These are phyloP conservation scores for Euglossa dilemma DNA, from an alignment of 1,140 invertebrate species.

Conservation along the genomic window DNA sequence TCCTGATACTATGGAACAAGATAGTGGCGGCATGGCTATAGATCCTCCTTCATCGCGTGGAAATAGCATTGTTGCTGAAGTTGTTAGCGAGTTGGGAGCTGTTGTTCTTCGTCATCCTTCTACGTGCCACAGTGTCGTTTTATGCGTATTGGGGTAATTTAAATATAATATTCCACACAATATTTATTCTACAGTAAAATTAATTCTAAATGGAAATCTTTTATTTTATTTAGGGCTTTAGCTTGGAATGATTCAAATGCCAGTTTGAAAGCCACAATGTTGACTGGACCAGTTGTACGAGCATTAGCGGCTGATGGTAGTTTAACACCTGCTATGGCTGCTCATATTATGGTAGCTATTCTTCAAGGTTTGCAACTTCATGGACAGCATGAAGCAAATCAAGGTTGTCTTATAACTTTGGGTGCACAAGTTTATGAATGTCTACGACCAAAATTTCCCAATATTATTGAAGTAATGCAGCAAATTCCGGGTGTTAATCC, in stretches of 20 bases:
- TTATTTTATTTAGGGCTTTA: constrained; percentile 84
- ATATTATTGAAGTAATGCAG: constrained; percentile 87
- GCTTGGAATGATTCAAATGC: constrained; percentile 93
- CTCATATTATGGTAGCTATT: constrained; percentile 88
- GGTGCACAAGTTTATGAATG: constrained; percentile 91
- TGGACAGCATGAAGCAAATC: constrained; percentile 93
- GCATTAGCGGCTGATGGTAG: constrained; percentile 84
- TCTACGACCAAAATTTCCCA: constrained; percentile 88
- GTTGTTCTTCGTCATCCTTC: constrained; percentile 85
- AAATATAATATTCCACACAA: background rate
- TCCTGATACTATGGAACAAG: constrained; percentile 86
- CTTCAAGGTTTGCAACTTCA: constrained; percentile 90
- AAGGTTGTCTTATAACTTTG: constrained; percentile 87
- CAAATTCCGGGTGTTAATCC: constrained; percentile 90
- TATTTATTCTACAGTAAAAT: constrained; percentile 4
- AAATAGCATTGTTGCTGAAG: constrained; percentile 85
- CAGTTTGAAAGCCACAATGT: constrained; percentile 88
- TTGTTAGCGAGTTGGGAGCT: constrained; percentile 89
- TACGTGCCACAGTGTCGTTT: constrained; percentile 86
- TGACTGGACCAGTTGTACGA: constrained; percentile 87
- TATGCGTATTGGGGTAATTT: constrained; percentile 84
- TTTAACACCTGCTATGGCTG: constrained; percentile 85
- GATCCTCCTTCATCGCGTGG: constrained; percentile 83
- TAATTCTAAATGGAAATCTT: background rate
- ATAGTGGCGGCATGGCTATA: constrained; percentile 84